phyloP scores from a whole-genome alignment of 1,140 invertebrate genomes.

The Sarcophaga bullata region DNA sequence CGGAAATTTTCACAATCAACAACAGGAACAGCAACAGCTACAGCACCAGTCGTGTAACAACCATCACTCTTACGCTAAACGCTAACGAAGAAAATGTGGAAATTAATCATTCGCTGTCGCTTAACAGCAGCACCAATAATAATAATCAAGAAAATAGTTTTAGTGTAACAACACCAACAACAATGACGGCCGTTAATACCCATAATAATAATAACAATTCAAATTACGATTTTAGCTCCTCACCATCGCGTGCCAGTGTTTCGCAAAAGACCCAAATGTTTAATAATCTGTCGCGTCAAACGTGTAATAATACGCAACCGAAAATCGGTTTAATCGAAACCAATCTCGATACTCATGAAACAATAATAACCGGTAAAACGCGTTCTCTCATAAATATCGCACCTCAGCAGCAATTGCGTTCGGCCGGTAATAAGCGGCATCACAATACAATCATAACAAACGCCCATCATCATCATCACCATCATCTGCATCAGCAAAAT shows the following conservation, averaged over 20 bases:
- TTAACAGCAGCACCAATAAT: not conserved
- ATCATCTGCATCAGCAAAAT: conserved; percentile 36
- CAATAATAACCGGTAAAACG: conserved; percentile 73
- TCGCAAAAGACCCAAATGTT: conserved; percentile 58
- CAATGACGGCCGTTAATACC: not conserved
- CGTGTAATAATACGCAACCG: conserved; percentile 14
- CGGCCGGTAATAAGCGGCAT: conserved; percentile 48
- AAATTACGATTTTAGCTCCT: conserved; percentile 38
- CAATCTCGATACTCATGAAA: conserved; percentile 80
- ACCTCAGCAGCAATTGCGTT: conserved; percentile 61
- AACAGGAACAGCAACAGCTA: not conserved
- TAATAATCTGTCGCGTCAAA: conserved; percentile 50
- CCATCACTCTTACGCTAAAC: not conserved
- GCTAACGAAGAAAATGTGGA: not conserved
- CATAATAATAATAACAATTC: not conserved
- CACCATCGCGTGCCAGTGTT: conserved; percentile 50
- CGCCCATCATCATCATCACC: not conserved
- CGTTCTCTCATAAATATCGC: conserved; percentile 82
- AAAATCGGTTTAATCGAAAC: conserved; percentile 82
- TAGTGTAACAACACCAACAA: not conserved
- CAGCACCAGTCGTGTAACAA: conserved; percentile 21
- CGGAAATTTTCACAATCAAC: conserved; percentile 50
- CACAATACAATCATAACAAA: not conserved
- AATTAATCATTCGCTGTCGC: too few species aligned
- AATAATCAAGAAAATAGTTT: not conserved